phyloP scores from a whole-genome alignment of 2,797 vertebrate genomes.

The Spinibarbus caldwelli region DNA sequence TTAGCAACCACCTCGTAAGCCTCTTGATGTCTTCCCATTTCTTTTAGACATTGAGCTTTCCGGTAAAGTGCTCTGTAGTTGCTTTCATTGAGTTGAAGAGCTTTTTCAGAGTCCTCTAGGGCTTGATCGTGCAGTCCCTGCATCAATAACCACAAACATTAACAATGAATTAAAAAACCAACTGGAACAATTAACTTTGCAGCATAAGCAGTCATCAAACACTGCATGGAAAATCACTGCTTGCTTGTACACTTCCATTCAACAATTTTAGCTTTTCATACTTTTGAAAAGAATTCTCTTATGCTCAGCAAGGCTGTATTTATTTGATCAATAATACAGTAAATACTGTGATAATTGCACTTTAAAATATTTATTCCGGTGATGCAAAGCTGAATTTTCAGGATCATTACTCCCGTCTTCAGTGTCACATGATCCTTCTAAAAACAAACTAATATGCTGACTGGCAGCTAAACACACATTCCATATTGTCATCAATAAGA shows the following conservation, averaged over 20 bases:
- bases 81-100: constrained; percentile 85
- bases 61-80: constrained; percentile 93
- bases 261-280: not conserved
- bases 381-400: not conserved
- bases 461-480: too few relatives aligned
- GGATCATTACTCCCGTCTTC: not conserved
- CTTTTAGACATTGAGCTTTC: constrained; percentile 90
- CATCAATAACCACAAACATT: constrained; percentile 27
- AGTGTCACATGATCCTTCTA: not conserved
- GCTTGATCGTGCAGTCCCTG: constrained; percentile 90
- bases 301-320: not conserved
- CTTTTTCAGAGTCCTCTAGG: constrained; percentile 90
- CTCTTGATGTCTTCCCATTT: constrained; percentile 86
- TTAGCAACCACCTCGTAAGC: constrained; percentile 94
- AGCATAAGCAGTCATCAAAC: not conserved
- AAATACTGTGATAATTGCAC: not conserved
- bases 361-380: not conserved
- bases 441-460: too few relatives aligned
- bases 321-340: not conserved
- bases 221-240: not conserved
- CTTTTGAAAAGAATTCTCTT: not conserved
- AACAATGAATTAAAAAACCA: not conserved
- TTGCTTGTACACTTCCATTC: not conserved
- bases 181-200: not conserved
- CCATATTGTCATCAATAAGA: not conserved